phyloP scores from a whole-genome alignment of 2,888 invertebrate genomes.

The Cloeon dipterum region DNA sequence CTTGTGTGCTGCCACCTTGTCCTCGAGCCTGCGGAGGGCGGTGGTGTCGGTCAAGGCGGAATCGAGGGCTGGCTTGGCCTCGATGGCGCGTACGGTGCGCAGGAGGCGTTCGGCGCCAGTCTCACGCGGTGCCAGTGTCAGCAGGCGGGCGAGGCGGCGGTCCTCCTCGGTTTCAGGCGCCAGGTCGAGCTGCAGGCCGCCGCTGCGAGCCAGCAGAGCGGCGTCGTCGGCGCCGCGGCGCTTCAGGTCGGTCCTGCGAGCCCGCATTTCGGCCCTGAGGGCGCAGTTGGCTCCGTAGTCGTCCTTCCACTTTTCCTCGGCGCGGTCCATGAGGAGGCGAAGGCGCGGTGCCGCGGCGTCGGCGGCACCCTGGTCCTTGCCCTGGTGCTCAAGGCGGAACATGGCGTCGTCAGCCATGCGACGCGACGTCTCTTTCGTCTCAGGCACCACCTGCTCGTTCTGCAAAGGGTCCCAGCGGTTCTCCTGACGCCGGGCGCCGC shows the following conservation, averaged over 20 bases:
- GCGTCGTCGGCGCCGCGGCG: too few species aligned
- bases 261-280: constrained; percentile 66
- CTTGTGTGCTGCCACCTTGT: too few species aligned
- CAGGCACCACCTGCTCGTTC: constrained; percentile 82
- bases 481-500: constrained; percentile 89
- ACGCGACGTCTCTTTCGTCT: constrained; percentile 76
- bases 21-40: too few species aligned
- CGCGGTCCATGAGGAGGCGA: constrained; percentile 48
- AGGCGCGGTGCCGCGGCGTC: constrained; percentile 48
- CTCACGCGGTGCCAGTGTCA: constrained; percentile 46
- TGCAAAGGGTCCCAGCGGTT: constrained; percentile 94
- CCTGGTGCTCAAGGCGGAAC: constrained; percentile 89
- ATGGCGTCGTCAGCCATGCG: constrained; percentile 88
- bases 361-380: constrained; percentile 48
- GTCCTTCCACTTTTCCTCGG: constrained; percentile 71
- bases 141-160: constrained; percentile 48
- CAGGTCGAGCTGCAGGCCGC: constrained; percentile 53
- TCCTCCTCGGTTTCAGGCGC: constrained; percentile 65
- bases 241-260: constrained; percentile 19
- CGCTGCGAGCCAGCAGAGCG: constrained; percentile 52
- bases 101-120: too few species aligned
- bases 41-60: too few species aligned
- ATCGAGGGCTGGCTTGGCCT: too few species aligned
- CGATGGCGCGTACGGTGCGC: too few species aligned
- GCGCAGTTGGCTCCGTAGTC: constrained; percentile 78